Evolutionary conservation across 1,140 invertebrate species (phyloP).

Genomic region (Zaprionus gabonicus): DNA sequence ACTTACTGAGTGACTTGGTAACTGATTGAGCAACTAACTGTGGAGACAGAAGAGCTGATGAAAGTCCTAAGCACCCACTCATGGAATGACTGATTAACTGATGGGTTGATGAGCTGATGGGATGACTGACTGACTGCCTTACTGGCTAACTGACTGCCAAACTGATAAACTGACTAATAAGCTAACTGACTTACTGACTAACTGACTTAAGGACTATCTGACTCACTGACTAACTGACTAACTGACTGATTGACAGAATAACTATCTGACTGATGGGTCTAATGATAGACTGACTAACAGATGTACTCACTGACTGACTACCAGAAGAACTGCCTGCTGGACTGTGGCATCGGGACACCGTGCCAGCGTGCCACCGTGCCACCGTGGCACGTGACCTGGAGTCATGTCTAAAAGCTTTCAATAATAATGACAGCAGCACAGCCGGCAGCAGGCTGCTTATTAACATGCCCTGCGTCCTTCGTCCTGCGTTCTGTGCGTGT

Average conservation of each 20-base stretch:
- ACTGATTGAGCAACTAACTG: background rate
- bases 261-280: constrained; percentile 26
- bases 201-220: background rate
- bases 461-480: constrained; percentile 44
- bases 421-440: constrained; percentile 59
- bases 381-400: constrained; percentile 64
- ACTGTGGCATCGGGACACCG: background rate
- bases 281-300: constrained; percentile 22
- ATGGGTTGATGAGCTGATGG: too few species aligned
- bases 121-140: too few species aligned
- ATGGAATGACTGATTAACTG: background rate
- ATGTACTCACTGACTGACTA: constrained; percentile 14
- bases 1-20: too few species aligned
- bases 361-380: background rate
- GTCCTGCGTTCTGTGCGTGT: constrained; percentile 31
- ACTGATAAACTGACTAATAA: background rate
- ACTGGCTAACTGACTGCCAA: too few species aligned
- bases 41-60: background rate
- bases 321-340: constrained; percentile 15
- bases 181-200: background rate
- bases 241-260: background rate
- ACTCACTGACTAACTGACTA: background rate
- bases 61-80: too few species aligned
- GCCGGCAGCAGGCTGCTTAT: constrained; percentile 58
- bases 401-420: constrained; percentile 79